Evolutionary conservation across 2,797 vertebrate genomes (phyloP).

Genomic region (Delichon dasypus): DNA sequence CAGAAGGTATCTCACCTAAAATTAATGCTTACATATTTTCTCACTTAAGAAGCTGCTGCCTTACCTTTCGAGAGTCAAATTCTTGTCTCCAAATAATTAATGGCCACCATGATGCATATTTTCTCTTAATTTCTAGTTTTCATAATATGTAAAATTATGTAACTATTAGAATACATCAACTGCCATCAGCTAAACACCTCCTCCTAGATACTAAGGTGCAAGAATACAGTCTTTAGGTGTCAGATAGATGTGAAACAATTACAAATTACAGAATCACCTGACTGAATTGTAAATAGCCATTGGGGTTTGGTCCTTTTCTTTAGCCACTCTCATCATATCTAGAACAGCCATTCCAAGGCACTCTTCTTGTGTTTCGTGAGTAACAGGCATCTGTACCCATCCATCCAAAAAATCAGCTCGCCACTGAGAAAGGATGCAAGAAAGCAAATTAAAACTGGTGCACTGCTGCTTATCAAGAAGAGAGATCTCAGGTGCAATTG

Average conservation of each 20-base stretch:
- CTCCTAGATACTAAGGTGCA: background rate
- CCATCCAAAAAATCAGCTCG: slow-evolving; percentile 90
- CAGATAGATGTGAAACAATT: background rate
- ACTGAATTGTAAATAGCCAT: slow-evolving; percentile 87
- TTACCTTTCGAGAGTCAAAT: background rate
- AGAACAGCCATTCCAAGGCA: slow-evolving; percentile 96
- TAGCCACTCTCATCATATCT: slow-evolving; percentile 97
- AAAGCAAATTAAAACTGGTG: background rate
- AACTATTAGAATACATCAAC: background rate
- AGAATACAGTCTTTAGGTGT: background rate
- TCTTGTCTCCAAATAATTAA: background rate
- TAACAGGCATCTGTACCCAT: slow-evolving; percentile 83
- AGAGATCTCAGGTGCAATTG: background rate
- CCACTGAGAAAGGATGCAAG: slow-evolving; percentile 79
- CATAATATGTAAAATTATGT: background rate
- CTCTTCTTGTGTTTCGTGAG: slow-evolving; percentile 93
- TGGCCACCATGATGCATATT: background rate
- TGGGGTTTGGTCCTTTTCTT: slow-evolving; percentile 86
- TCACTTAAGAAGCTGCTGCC: background rate
- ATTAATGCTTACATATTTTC: background rate
- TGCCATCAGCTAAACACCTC: background rate
- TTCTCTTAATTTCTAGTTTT: background rate
- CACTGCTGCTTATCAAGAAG: background rate
- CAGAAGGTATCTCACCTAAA: background rate
- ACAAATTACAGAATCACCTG: slow-evolving; percentile 78